A percentile compares a stretch with the other conserved stretches of the same genome.
Evolutionary conservation across 2,797 vertebrate genomes (phyloP).

Genomic region (Euthynnus affinis): DNA sequence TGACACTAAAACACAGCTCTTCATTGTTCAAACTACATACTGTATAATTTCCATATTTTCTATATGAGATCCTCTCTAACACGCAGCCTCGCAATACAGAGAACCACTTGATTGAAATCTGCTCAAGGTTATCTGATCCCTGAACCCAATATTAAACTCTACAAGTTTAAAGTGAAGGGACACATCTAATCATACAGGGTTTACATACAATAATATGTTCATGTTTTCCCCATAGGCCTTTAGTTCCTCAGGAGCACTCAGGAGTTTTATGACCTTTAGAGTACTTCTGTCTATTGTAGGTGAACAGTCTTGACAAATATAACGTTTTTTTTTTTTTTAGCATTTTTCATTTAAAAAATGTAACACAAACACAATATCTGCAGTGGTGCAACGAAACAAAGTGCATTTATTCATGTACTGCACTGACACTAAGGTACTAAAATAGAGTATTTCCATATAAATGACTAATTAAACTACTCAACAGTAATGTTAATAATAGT

Average conservation of each 20-base stretch:
- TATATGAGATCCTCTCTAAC: background rate
- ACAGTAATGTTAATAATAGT: background rate
- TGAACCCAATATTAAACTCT: background rate
- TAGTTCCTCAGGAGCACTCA: background rate
- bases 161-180: background rate
- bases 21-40: constrained; percentile 5
- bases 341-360: no score
- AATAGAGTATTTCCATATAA: background rate
- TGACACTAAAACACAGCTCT: background rate
- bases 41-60: background rate
- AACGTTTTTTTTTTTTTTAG: no score
- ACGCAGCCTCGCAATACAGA: no score
- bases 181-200: no score
- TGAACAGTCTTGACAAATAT: background rate
- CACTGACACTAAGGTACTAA: no score
- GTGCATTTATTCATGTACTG: background rate
- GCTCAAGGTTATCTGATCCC: constrained; percentile 1
- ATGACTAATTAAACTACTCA: background rate
- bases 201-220: no score
- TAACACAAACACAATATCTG: background rate
- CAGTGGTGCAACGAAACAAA: background rate
- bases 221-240: background rate
- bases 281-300: background rate
- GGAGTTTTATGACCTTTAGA: background rate
- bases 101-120: background rate